These are phyloP conservation scores for Etheostoma perlongum DNA, from an alignment of 2,797 vertebrate species.

Conservation along the genomic window DNA sequence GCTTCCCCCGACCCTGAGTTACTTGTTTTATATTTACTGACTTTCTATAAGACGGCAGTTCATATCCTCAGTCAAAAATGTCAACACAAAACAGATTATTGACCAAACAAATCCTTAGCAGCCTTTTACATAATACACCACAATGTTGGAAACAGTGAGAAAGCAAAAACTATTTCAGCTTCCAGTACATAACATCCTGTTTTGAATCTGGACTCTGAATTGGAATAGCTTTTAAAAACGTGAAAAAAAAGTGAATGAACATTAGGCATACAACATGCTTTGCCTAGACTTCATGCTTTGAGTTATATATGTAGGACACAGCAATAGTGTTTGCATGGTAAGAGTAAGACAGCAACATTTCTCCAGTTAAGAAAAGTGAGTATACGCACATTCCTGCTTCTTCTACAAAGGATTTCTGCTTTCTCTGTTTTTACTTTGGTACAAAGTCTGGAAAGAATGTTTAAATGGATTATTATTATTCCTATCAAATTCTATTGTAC, in stretches of 20 bases:
- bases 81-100: conserved; percentile 4
- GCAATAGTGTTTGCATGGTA: background rate
- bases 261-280: background rate
- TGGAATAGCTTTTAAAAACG: background rate
- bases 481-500: conserved; percentile 44
- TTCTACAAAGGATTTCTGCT: conserved; percentile 5
- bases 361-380: background rate
- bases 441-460: conserved; percentile 5
- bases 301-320: conserved; percentile 1
- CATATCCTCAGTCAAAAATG: conserved; percentile 18
- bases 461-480: conserved; percentile 21
- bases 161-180: background rate
- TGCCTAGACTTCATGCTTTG: background rate
- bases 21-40: background rate
- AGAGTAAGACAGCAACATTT: background rate
- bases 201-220: background rate
- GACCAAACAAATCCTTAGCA: background rate
- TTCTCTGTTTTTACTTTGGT: conserved; percentile 20
- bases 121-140: background rate
- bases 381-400: background rate
- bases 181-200: background rate
- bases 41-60: background rate
- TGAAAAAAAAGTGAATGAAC: background rate
- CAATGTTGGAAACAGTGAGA: background rate
- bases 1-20: background rate